phyloP scores from a whole-genome alignment of 37 sponge, comb jelly and placozoan genomes.

The Halichondria panicea region DNA sequence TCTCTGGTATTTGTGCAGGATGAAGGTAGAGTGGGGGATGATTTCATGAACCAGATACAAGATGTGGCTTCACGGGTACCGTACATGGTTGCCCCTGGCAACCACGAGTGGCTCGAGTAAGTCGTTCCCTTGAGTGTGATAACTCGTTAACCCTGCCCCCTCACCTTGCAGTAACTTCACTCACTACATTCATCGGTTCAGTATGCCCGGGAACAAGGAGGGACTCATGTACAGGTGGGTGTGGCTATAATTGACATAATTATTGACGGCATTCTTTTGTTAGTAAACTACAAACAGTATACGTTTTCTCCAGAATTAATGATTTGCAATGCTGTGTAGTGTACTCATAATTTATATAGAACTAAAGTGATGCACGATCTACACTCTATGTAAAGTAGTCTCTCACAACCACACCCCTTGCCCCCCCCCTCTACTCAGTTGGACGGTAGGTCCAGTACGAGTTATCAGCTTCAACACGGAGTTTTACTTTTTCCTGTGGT shows the following conservation, averaged over 20 bases:
- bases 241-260: no score
- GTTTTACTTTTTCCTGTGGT: slow-evolving; percentile 32
- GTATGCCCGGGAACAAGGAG: no score
- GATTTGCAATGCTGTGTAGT: no score
- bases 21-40: slow-evolving; percentile 44
- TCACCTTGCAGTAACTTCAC: slow-evolving; percentile 38
- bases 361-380: no score
- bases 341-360: no score
- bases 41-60: slow-evolving; percentile 56
- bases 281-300: no score
- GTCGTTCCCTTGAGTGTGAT: not conserved
- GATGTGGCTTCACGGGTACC: slow-evolving; percentile 32
- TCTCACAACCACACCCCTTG: not conserved
- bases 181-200: slow-evolving; percentile 50
- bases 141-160: not conserved
- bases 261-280: no score
- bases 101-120: slow-evolving; percentile 48
- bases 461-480: slow-evolving; percentile 49
- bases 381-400: no score
- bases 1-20: no score
- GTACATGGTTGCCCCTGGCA: slow-evolving; percentile 59
- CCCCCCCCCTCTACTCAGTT: not conserved
- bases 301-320: no score
- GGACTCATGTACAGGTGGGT: not conserved
- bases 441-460: slow-evolving; percentile 25